A percentile compares a stretch with the other conserved stretches of the same genome.
Conservation (phyloP, 2,797 vertebrate species). For the Chlorospingus flavigularis region DNA sequence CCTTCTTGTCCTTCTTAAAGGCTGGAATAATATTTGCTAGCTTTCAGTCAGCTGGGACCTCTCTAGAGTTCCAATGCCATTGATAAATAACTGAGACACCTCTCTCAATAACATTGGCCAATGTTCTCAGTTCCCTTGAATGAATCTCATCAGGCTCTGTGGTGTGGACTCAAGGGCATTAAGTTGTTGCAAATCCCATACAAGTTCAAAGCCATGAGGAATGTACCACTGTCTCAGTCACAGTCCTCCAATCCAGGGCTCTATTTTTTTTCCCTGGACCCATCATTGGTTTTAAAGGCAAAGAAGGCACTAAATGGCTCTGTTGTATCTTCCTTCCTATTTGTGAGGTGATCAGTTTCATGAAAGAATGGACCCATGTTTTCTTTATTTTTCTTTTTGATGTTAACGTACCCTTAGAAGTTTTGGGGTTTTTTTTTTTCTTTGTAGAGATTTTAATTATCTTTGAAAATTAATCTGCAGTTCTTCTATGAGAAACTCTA, state of each 20-base stretch:
- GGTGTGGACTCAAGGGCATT: not conserved
- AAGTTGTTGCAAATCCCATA: not conserved
- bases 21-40: not conserved
- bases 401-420: not conserved
- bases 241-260: not conserved
- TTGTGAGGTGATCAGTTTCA: not conserved
- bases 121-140: not conserved
- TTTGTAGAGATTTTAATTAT: not conserved
- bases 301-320: not conserved
- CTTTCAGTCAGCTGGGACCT: not conserved
- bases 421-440: not conserved
- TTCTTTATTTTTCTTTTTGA: not conserved
- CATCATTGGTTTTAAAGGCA: not conserved
- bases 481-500: not conserved
- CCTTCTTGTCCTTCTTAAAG: not conserved
- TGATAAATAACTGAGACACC: not conserved
- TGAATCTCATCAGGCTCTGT: not conserved
- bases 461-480: not conserved
- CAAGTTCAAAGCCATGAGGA: not conserved
- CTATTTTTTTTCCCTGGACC: fast-evolving
- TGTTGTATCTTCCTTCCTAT: not conserved
- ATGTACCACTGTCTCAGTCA: not conserved
- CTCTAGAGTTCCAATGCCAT: not conserved
- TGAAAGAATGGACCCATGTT: not conserved
- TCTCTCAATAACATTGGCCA: not conserved